A percentile compares a stretch with the other conserved stretches of the same genome.
phyloP scores from a whole-genome alignment of 2,797 vertebrate genomes.

The Microctenopoma stevenorrisi region DNA sequence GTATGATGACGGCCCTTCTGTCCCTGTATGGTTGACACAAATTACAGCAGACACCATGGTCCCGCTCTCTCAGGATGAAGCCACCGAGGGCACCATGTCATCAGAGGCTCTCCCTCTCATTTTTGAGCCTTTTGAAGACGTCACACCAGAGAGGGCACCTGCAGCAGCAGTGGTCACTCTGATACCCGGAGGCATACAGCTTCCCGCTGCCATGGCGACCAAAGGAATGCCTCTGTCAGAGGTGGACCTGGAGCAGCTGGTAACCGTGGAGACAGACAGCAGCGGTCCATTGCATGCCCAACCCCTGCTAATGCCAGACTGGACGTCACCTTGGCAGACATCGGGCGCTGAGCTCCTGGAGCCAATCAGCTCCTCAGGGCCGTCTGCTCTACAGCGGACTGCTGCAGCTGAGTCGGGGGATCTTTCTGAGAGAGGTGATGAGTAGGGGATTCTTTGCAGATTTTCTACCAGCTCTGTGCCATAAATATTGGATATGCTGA shows the following conservation, averaged over 20 bases:
- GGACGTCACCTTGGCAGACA: constrained; percentile 80
- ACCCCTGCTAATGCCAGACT: constrained; percentile 70
- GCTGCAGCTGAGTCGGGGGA: constrained; percentile 44
- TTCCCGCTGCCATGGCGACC: constrained; percentile 60
- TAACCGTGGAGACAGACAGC: constrained; percentile 72
- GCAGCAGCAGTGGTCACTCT: constrained; percentile 31
- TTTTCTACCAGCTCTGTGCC: not conserved
- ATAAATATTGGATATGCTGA: too few species aligned
- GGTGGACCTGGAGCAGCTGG: constrained; percentile 67
- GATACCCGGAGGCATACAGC: constrained; percentile 44
- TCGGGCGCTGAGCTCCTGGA: constrained; percentile 77
- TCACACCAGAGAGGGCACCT: constrained; percentile 50
- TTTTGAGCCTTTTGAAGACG: constrained; percentile 82
- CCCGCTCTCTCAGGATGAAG: constrained; percentile 73
- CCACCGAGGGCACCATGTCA: constrained; percentile 82
- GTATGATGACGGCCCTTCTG: constrained; percentile 11
- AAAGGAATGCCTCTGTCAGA: constrained; percentile 59
- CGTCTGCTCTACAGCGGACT: constrained; percentile 48
- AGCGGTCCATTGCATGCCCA: constrained; percentile 59
- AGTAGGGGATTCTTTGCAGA: not conserved
- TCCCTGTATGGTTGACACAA: constrained; percentile 35
- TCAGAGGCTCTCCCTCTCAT: constrained; percentile 83
- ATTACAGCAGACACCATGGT: constrained; percentile 62
- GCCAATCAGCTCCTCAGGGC: constrained; percentile 55
- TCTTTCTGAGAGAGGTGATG: constrained; percentile 26